A percentile compares a stretch with the other conserved stretches of the same genome.
Evolutionary conservation across 1,140 invertebrate species (phyloP).

Genomic region (Amyelois transitella): DNA sequence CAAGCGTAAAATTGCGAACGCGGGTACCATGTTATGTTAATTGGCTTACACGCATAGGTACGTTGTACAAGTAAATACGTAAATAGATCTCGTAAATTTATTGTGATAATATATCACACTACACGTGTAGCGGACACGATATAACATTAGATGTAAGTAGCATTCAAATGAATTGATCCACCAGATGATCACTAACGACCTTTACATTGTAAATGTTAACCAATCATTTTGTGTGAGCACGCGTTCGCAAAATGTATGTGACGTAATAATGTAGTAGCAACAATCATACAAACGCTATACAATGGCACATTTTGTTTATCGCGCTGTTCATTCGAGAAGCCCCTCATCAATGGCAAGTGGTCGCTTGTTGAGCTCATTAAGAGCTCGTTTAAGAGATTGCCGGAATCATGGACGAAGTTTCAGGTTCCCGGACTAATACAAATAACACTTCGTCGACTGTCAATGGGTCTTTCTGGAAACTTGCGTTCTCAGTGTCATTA

Average conservation of each 20-base stretch:
- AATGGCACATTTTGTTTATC: neutral
- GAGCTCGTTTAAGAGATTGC: slow-evolving; percentile 27
- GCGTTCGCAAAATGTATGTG: neutral
- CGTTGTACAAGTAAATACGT: too few relatives aligned
- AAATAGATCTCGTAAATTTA: too few relatives aligned
- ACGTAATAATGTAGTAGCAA: neutral
- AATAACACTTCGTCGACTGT: neutral
- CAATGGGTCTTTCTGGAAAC: slow-evolving; percentile 4
- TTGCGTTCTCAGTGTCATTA: too few relatives aligned
- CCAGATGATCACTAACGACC: neutral
- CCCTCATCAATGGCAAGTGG: slow-evolving; percentile 40
- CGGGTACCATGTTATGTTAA: too few relatives aligned
- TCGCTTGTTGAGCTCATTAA: slow-evolving; percentile 60
- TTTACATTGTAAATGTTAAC: neutral
- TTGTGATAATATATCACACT: neutral
- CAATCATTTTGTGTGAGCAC: neutral
- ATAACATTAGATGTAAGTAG: too few relatives aligned
- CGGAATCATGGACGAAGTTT: slow-evolving; percentile 19
- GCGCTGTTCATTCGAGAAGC: neutral
- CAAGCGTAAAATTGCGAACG: too few relatives aligned
- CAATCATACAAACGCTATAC: neutral
- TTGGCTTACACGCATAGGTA: too few relatives aligned
- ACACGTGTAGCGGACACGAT: neutral
- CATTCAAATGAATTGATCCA: neutral
- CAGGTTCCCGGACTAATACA: neutral